A percentile compares a stretch with the other conserved stretches of the same genome.
Conservation (phyloP, 2,888 invertebrate genomes). For the Gymnoscelis rufifasciata region DNA sequence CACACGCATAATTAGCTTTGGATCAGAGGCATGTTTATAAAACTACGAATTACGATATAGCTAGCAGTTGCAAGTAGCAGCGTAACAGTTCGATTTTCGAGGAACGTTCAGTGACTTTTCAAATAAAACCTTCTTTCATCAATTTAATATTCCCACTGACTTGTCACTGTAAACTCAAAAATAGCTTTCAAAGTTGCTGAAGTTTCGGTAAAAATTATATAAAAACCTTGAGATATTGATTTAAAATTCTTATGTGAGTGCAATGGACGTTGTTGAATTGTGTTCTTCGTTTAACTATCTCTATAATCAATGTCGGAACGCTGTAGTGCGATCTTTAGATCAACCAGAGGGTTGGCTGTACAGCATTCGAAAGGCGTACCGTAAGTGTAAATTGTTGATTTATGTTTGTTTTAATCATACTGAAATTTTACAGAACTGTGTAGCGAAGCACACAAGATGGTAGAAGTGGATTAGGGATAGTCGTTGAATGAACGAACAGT, state of each 20-base stretch:
- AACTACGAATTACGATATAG: too few relatives aligned
- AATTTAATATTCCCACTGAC: too few relatives aligned
- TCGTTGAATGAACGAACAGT: too few relatives aligned
- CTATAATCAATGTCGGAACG: conserved; percentile 52
- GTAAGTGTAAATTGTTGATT: conserved; percentile 33
- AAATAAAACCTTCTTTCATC: too few relatives aligned
- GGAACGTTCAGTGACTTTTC: too few relatives aligned
- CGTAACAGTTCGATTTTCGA: too few relatives aligned
- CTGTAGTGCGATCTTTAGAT: conserved; percentile 57
- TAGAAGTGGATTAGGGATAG: conserved; percentile 34
- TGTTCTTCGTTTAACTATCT: conserved; percentile 38
- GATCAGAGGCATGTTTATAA: too few relatives aligned
- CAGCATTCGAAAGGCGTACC: conserved; percentile 39
- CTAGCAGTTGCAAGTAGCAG: too few relatives aligned
- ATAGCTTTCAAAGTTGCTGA: too few relatives aligned
- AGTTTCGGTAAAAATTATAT: too few relatives aligned
- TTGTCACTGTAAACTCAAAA: too few relatives aligned
- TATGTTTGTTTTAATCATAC: neutral
- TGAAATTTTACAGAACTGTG: conserved; percentile 31
- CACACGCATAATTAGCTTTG: too few relatives aligned
- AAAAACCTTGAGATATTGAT: neutral
- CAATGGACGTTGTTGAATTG: conserved; percentile 33
- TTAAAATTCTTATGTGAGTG: conserved; percentile 21
- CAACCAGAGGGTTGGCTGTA: conserved; percentile 52
- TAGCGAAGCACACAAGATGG: conserved; percentile 25